Percentiles rank a stretch among this genome's conserved stretches.
Evolutionary conservation across 2,797 vertebrate genomes (phyloP).

Genomic region (Cynodonichthys magdalenae): DNA sequence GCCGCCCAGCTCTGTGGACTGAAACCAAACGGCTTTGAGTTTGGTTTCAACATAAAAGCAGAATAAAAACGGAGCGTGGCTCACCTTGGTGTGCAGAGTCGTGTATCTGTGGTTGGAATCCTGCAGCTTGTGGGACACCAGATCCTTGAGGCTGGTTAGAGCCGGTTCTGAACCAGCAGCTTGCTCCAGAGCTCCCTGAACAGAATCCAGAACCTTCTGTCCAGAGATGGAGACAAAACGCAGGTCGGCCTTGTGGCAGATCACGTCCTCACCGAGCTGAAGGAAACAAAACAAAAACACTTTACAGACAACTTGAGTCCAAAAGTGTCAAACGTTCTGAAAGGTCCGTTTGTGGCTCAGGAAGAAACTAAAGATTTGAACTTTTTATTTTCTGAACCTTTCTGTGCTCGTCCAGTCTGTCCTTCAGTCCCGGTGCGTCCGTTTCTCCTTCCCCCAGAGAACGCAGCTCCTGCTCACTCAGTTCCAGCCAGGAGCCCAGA

Average conservation of each 20-base stretch:
- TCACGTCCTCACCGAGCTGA: slow-evolving; percentile 89
- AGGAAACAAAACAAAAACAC: slow-evolving; percentile 12
- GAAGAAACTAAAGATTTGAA: no score
- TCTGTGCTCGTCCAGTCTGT: slow-evolving; percentile 84
- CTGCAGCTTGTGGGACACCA: slow-evolving; percentile 88
- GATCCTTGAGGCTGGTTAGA: slow-evolving; percentile 72
- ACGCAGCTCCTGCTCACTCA: slow-evolving; percentile 86
- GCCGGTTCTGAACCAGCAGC: slow-evolving; percentile 65
- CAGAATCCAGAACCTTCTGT: slow-evolving; percentile 91
- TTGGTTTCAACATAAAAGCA: no score
- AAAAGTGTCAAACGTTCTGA: no score
- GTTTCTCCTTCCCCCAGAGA: slow-evolving; percentile 80
- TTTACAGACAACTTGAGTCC: no score
- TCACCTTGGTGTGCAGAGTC: slow-evolving; percentile 89
- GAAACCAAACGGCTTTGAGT: background rate
- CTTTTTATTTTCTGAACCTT: slow-evolving; percentile 71
- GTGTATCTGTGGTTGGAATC: slow-evolving; percentile 89
- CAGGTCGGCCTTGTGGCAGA: slow-evolving; percentile 97
- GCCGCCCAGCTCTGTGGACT: slow-evolving; percentile 90
- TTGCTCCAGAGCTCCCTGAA: slow-evolving; percentile 80
- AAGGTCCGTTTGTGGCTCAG: no score
- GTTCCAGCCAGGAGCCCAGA: slow-evolving; percentile 89
- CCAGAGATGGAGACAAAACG: slow-evolving; percentile 95
- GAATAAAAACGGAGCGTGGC: no score
- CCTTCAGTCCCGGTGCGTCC: slow-evolving; percentile 77